A percentile compares a stretch with the other conserved stretches of the same genome.
Evolutionary conservation across 2,113 vertebrate species (phyloP).

Genomic region (Pomatorhinus ruficollis): DNA sequence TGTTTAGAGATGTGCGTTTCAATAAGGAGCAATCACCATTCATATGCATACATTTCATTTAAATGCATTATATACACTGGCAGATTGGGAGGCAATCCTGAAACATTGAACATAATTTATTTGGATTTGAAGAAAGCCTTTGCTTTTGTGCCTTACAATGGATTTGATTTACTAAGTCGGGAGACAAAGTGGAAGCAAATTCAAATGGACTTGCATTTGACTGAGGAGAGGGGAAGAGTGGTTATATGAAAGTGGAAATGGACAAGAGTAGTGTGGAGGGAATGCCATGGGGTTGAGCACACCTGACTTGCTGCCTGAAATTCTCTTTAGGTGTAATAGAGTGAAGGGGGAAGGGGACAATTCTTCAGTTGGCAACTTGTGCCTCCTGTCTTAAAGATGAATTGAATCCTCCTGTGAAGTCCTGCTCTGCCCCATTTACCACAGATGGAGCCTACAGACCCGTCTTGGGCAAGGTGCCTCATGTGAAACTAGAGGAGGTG

Average conservation of each 20-base stretch:
- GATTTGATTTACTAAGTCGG: conserved; percentile 60
- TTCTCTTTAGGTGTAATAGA: background rate
- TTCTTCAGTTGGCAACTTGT: background rate
- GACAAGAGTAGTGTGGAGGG: background rate
- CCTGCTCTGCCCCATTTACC: background rate
- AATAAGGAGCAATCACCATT: conserved; percentile 71
- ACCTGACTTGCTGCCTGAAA: background rate
- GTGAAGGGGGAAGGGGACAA: background rate
- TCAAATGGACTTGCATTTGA: conserved; percentile 12
- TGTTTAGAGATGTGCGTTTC: conserved; percentile 53
- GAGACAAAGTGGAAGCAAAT: conserved; percentile 20
- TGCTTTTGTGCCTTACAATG: conserved; percentile 62
- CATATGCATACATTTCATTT: conserved; percentile 71
- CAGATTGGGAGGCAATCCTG: conserved; percentile 66
- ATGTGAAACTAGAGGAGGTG: background rate
- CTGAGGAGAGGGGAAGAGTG: background rate
- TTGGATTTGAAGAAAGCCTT: conserved; percentile 64
- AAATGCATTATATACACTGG: conserved; percentile 64
- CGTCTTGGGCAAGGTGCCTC: background rate
- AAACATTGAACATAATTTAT: conserved; percentile 58
- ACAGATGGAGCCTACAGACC: background rate
- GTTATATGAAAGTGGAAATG: background rate
- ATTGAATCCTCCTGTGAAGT: background rate
- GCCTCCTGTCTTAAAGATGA: background rate
- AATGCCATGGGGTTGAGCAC: background rate